Base-by-base conservation (phyloP, 2,113 vertebrate genomes). In the Symphodus melops region DNA sequence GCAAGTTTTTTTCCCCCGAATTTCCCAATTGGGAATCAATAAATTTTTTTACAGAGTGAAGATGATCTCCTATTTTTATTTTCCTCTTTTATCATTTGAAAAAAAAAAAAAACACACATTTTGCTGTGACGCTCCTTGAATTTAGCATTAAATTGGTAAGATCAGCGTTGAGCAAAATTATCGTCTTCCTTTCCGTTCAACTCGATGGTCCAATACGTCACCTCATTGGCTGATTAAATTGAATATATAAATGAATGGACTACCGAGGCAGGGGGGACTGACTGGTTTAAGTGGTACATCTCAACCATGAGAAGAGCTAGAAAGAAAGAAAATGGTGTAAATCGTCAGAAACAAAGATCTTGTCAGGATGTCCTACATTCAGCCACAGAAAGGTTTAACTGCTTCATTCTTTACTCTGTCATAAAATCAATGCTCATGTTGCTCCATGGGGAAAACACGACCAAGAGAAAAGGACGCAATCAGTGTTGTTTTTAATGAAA, bases 371-470 rank as follows among this genome's bases (percentile, higher is more conserved):
- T 17, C 52, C 42, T 62, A 67, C 72, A 81, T 72, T 23, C 68
- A 72, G 68, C 55, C 59, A 36, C 53, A 48, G 60, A 64, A 59
- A 61, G 23, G 41, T 68, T 76, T 84, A 86, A 84, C 84, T 75
- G 46, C 77, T 87, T 83, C 75, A 90, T 86, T 71, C 72, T 73
- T 87, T 79, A 90, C 75, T 6, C 72, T 82, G 80, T 82, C 86
- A 84, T 77, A 82, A 82, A 90, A 88, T 88, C 85, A 89, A 87
- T 90, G 81, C 69, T 82, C 73, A 80, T 84, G 66, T 65, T 68
- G 72, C 79, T 63, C 65, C 75, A 53, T 13, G 46, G 72, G 74
- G 61, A 36, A 65, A 68, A 72, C 67, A 75, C 42, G 62, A 25
- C 25, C 3, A 75, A 57, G 62, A 63, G 39, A 78, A 78, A 59